phyloP scores from a whole-genome alignment of 92 coral and sea anemone species.

The Meandrina meandrites region DNA sequence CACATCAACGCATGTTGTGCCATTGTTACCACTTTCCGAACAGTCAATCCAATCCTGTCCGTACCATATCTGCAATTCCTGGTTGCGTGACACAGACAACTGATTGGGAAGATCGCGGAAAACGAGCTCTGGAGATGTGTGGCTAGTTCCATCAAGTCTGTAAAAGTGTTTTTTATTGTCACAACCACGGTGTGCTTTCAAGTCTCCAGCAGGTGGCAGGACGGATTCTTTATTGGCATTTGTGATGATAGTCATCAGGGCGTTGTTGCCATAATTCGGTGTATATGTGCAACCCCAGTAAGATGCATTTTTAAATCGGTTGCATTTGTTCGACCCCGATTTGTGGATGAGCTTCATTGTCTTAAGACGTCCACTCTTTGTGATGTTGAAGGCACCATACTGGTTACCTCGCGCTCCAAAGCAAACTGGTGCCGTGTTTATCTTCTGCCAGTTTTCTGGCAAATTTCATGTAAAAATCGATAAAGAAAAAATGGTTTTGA shows the following conservation, averaged over 20 bases:
- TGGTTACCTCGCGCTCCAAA: too few relatives aligned
- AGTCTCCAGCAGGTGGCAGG: not conserved
- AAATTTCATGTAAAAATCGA: too few relatives aligned
- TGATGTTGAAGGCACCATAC: too few relatives aligned
- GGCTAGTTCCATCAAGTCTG: not conserved
- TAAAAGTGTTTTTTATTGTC: not conserved
- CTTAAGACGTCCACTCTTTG: too few relatives aligned
- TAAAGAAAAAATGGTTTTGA: too few relatives aligned
- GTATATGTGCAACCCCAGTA: not conserved
- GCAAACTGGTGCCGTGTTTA: too few relatives aligned
- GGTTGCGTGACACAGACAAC: not conserved
- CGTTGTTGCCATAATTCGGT: not conserved
- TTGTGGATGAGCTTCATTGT: too few relatives aligned
- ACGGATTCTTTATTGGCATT: not conserved
- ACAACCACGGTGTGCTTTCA: not conserved
- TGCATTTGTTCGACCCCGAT: not conserved
- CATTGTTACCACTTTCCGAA: not conserved
- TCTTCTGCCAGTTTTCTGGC: too few relatives aligned
- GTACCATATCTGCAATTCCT: not conserved
- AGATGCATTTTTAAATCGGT: not conserved
- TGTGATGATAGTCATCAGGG: not conserved
- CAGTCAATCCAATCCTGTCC: not conserved
- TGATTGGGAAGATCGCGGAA: not conserved
- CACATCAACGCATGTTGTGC: not conserved
- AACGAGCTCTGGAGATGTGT: not conserved